Base-by-base conservation (phyloP, 2,797 vertebrate genomes). In the Sebastes cheni region DNA sequence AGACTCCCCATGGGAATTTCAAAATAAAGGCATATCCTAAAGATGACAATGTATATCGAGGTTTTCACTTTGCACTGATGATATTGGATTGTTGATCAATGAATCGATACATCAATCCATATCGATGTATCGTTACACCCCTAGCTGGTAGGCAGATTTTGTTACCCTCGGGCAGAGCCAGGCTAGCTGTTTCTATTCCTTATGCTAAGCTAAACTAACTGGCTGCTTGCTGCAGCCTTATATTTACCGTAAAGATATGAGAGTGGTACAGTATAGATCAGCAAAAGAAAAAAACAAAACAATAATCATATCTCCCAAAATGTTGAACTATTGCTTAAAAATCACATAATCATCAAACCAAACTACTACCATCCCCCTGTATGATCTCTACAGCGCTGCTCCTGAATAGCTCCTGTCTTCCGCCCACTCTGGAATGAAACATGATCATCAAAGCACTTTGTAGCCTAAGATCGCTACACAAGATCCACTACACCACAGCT, bases 381-480 rank as follows among this genome's bases (percentile, higher is more conserved):
- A 61, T 50, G 10, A 70, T 58, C 42, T 34, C 10, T 32, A 54
- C 6, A 22, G n/a, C 18, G 4, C 8, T 29, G 60, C 56, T 61
- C 16, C 78, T 75, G 27, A 66, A 42, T 30, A 25, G 4, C 36
- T 75, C 10, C 10, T 52, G 5, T 76, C 55, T 16, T 64, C 14
- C 72, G 1, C 29, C 27, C 55, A 75, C 25, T 54, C 13, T 30
- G 8, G 2, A 32, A 25, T 76, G 72, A 89, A 86, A 88, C 61
- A 36, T 75, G 27, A 82, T 67, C 81, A 42, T 77, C 73, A 67
- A 58, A 75, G 42, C 62, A 54, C 27, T 77, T 58, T 46, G 27
- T 18, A 65, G 62, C 4, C 25, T 52, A 18, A 4, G 56, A 67
- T 8, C 1, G 1, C 34, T 18, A 23, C 27, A 75, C 32, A n/a